Percentiles rank a stretch among this genome's conserved stretches.
phyloP scores from a whole-genome alignment of 2,888 invertebrate genomes.

The Clostera curtula region DNA sequence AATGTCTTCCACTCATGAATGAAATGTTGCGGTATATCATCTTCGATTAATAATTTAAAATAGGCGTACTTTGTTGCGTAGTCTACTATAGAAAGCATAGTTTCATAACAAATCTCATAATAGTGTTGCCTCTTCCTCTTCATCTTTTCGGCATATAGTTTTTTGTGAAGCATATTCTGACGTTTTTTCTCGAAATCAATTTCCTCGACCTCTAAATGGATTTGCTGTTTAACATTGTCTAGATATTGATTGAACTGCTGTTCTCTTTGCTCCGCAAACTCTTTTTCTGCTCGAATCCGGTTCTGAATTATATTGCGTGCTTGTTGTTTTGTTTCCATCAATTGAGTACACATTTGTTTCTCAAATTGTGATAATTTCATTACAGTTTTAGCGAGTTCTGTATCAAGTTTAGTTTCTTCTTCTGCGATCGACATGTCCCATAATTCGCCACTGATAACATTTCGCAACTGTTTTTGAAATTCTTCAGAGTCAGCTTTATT shows the following conservation, averaged over 20 bases:
- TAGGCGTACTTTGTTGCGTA: constrained; percentile 69
- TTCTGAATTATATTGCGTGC: constrained; percentile 72
- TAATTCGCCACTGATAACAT: constrained; percentile 58
- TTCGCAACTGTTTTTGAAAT: constrained; percentile 66
- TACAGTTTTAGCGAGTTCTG: constrained; percentile 69
- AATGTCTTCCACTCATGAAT: constrained; percentile 74
- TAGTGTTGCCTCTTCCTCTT: constrained; percentile 62
- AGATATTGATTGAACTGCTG: constrained; percentile 61
- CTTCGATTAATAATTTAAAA: constrained; percentile 53
- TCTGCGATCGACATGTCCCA: constrained; percentile 70
- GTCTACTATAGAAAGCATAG: constrained; percentile 71
- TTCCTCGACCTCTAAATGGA: constrained; percentile 60
- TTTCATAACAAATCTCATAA: constrained; percentile 66
- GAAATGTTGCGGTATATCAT: constrained; percentile 59
- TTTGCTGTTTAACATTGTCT: constrained; percentile 56
- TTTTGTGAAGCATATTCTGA: constrained; percentile 66
- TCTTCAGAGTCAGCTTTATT: constrained; percentile 54
- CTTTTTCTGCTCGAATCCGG: constrained; percentile 63
- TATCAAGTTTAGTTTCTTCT: constrained; percentile 68
- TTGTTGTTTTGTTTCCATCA: constrained; percentile 77
- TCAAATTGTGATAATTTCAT: constrained; percentile 78
- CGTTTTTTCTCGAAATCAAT: constrained; percentile 70
- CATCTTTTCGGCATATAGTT: constrained; percentile 70
- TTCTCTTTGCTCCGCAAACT: constrained; percentile 65
- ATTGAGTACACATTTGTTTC: constrained; percentile 77